Conservation (phyloP, 2,888 invertebrate genomes). For the Spilosoma lubricipeda region DNA sequence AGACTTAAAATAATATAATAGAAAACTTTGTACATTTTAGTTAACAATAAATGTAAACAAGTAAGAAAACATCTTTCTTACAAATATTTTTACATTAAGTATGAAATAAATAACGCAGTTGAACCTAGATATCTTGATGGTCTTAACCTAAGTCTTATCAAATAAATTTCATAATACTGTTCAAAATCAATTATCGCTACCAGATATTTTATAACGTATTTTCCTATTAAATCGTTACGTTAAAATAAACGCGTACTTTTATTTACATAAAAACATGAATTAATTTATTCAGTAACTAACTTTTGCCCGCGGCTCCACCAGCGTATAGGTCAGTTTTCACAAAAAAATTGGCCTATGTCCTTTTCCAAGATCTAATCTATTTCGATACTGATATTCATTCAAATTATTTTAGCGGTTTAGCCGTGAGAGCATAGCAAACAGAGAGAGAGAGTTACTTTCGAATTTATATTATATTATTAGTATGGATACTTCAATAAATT, state of each 20-base stretch:
- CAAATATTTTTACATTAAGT: background rate
- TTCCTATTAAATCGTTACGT: background rate
- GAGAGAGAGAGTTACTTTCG: no score
- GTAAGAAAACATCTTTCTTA: background rate
- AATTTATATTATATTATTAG: no score
- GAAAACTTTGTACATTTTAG: no score
- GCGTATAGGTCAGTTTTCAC: no score
- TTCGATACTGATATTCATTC: no score
- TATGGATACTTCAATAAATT: background rate
- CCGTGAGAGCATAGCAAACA: no score
- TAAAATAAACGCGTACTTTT: no score
- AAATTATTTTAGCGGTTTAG: no score
- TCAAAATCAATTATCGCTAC: background rate
- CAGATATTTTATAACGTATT: background rate
- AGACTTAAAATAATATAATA: no score
- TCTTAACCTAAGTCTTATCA: background rate
- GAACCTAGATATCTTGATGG: background rate
- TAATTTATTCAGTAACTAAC: background rate
- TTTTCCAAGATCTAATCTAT: no score
- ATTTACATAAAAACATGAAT: background rate
- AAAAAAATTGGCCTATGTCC: no score
- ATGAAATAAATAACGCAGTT: background rate
- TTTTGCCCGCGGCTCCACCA: no score
- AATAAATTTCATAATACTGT: constrained; percentile 11
- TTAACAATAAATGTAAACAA: background rate